Conservation (phyloP, 1,140 invertebrate genomes). For the Brevipalpus yothersi region DNA sequence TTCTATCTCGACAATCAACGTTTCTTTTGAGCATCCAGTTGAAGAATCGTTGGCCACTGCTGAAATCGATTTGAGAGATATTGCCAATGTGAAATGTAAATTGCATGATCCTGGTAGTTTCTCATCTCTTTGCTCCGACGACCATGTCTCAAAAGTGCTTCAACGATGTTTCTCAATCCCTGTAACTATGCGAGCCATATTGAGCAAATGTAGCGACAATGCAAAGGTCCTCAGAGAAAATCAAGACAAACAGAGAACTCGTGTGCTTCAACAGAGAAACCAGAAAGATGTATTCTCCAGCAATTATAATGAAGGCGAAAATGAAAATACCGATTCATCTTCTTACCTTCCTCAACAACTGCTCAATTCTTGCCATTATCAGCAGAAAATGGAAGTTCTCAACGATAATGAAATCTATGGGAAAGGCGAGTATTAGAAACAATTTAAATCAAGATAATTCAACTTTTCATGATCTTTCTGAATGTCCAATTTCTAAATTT, state of each 20-base stretch:
- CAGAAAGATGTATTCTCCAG: background rate
- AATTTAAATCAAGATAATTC: too few species aligned
- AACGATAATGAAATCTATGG: background rate
- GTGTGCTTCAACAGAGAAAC: background rate
- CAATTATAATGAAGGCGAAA: background rate
- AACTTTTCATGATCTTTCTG: too few species aligned
- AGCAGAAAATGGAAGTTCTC: background rate
- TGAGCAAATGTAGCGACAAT: slow-evolving; percentile 26
- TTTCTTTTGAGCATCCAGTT: slow-evolving; percentile 72
- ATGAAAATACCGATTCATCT: background rate
- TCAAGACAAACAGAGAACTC: background rate
- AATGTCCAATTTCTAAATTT: too few species aligned
- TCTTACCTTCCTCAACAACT: slow-evolving; percentile 2
- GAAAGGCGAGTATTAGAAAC: background rate
- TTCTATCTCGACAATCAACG: slow-evolving; percentile 54
- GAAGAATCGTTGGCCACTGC: slow-evolving; percentile 76
- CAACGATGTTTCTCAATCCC: slow-evolving; percentile 73
- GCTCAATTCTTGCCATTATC: slow-evolving; percentile 1
- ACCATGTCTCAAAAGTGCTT: slow-evolving; percentile 55
- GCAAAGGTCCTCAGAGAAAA: background rate
- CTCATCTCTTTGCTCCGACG: slow-evolving; percentile 27
- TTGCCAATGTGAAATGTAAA: slow-evolving; percentile 38
- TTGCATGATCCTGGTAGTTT: slow-evolving; percentile 32
- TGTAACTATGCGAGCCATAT: slow-evolving; percentile 47
- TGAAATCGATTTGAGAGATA: slow-evolving; percentile 60